phyloP scores from a whole-genome alignment of 2,888 invertebrate species.

The Chrysodeixis includens region DNA sequence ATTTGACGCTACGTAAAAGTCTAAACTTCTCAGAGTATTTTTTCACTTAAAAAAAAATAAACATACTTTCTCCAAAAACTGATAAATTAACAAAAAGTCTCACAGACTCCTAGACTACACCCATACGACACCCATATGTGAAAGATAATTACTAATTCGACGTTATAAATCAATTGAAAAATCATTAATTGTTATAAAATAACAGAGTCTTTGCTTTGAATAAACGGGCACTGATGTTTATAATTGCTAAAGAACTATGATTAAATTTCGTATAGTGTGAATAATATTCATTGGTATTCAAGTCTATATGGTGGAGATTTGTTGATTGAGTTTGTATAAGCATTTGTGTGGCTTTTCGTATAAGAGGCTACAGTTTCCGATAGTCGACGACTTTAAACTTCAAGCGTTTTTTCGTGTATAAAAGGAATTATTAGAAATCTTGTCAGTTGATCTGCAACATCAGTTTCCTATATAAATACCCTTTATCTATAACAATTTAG shows the following conservation, averaged over 20 bases:
- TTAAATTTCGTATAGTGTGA: constrained; percentile 50
- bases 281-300: constrained; percentile 38
- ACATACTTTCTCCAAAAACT: constrained; percentile 9
- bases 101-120: constrained; percentile 34
- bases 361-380: too few species aligned
- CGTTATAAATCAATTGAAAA: constrained; percentile 63
- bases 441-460: too few species aligned
- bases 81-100: not conserved
- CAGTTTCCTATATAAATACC: too few species aligned
- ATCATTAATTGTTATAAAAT: constrained; percentile 62
- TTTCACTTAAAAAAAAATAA: not conserved
- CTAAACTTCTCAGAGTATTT: not conserved
- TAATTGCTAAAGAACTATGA: constrained; percentile 50
- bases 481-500: too few species aligned
- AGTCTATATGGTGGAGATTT: not conserved
- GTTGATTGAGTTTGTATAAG: not conserved
- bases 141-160: constrained; percentile 57
- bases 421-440: too few species aligned
- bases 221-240: constrained; percentile 53
- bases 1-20: too few species aligned
- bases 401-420: too few species aligned
- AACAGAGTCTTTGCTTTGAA: constrained; percentile 54
- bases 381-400: too few species aligned
- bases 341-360: too few species aligned
- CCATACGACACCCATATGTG: constrained; percentile 40